These are phyloP conservation scores for Sebastes kiyomatsui DNA, from an alignment of 2,797 vertebrate genomes.

Conservation along the genomic window DNA sequence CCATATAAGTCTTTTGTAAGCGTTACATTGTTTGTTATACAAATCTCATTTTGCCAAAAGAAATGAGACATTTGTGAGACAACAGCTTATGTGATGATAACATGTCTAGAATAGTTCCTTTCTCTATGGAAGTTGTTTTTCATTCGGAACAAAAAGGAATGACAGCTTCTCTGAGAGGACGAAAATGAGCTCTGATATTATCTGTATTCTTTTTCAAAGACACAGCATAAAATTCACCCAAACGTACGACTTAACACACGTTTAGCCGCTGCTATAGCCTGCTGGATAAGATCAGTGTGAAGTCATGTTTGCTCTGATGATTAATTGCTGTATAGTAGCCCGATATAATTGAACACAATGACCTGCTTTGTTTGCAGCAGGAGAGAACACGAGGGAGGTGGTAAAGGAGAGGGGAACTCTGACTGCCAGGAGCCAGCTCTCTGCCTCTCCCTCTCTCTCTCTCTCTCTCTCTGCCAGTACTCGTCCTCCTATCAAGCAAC, in stretches of 20 bases:
- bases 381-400: slow-evolving; percentile 26
- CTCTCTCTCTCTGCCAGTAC: background rate
- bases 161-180: background rate
- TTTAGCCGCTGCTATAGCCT: background rate
- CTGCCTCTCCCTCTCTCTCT: background rate
- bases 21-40: no score
- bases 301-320: slow-evolving; percentile 48
- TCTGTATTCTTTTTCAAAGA: background rate
- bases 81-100: background rate
- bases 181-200: background rate
- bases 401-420: slow-evolving; percentile 39
- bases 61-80: background rate
- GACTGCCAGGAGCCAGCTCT: slow-evolving; percentile 29
- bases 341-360: slow-evolving; percentile 57
- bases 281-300: slow-evolving; percentile 36
- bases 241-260: background rate
- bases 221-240: background rate
- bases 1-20: no score
- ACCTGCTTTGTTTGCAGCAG: slow-evolving; percentile 59
- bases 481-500: slow-evolving; percentile 39
- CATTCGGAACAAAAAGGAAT: background rate
- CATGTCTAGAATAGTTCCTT: background rate
- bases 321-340: slow-evolving; percentile 64
- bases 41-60: background rate
- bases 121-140: background rate